phyloP scores from a whole-genome alignment of 2,113 vertebrate species.

The Cercocebus atys region DNA sequence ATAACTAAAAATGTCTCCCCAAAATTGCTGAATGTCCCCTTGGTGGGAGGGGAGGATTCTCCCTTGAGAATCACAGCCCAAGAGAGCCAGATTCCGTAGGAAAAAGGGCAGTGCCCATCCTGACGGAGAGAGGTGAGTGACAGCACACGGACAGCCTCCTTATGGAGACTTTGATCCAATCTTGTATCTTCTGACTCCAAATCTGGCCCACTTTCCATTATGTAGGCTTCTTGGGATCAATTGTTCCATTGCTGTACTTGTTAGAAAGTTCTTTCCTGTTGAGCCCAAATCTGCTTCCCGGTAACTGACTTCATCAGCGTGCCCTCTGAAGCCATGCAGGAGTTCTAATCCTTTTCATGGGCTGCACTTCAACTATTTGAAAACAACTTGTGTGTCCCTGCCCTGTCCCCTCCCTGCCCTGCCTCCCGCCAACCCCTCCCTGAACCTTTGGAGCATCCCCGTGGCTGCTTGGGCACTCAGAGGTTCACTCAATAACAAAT shows the following conservation, averaged over 20 bases:
- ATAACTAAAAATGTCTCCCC: background rate
- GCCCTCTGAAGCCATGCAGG: background rate
- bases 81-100: background rate
- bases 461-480: background rate
- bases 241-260: conserved; percentile 17
- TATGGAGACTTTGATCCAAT: background rate
- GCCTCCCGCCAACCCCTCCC: background rate
- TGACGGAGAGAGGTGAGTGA: background rate
- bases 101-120: background rate
- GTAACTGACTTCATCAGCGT: conserved; percentile 55
- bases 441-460: background rate
- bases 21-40: background rate
- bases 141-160: fast-evolving
- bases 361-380: background rate
- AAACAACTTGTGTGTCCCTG: background rate
- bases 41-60: background rate
- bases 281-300: conserved; percentile 15
- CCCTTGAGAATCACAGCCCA: background rate
- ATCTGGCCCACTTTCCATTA: conserved; percentile 23
- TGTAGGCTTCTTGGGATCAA: conserved; percentile 18
- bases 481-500: background rate
- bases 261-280: conserved; percentile 71
- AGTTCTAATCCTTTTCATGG: background rate
- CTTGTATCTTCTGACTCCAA: background rate
- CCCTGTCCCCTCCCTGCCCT: background rate